phyloP scores from a whole-genome alignment of 2,888 invertebrate species.

The Sinohyriopsis cumingii region DNA sequence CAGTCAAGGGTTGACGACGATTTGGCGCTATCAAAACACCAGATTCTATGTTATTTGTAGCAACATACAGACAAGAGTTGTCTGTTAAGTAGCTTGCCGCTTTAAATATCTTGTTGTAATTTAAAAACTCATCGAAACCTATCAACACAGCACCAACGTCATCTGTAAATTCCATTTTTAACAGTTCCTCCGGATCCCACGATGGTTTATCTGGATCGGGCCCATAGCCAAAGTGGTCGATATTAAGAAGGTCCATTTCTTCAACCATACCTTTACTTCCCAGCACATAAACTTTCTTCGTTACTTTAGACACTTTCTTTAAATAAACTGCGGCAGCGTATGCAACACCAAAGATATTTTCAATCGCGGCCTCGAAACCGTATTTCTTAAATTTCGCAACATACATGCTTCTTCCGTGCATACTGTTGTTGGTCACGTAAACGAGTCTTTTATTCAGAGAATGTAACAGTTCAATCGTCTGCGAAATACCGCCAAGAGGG shows the following conservation, averaged over 20 bases:
- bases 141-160: slow-evolving; percentile 90
- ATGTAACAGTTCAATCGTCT: slow-evolving; percentile 43
- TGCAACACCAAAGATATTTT: slow-evolving; percentile 86
- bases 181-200: slow-evolving; percentile 36
- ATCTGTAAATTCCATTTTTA: slow-evolving; percentile 41
- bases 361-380: slow-evolving; percentile 68
- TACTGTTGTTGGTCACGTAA: slow-evolving; percentile 63
- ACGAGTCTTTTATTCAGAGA: slow-evolving; percentile 45
- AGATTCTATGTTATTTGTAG: slow-evolving; percentile 79
- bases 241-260: slow-evolving; percentile 86
- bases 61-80: slow-evolving; percentile 86
- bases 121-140: slow-evolving; percentile 93
- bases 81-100: slow-evolving; percentile 91
- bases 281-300: slow-evolving; percentile 86
- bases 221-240: slow-evolving; percentile 82
- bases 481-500: slow-evolving; percentile 45
- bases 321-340: slow-evolving; percentile 86
- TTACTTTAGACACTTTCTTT: slow-evolving; percentile 79
- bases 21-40: slow-evolving; percentile 32
- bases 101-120: slow-evolving; percentile 91
- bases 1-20: slow-evolving; percentile 54
- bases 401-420: slow-evolving; percentile 43
- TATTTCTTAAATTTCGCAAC: slow-evolving; percentile 45
- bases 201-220: slow-evolving; percentile 50
- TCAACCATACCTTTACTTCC: slow-evolving; percentile 86